Conservation (phyloP, 2,113 vertebrate genomes). For the Psammodynastes pulverulentus region DNA sequence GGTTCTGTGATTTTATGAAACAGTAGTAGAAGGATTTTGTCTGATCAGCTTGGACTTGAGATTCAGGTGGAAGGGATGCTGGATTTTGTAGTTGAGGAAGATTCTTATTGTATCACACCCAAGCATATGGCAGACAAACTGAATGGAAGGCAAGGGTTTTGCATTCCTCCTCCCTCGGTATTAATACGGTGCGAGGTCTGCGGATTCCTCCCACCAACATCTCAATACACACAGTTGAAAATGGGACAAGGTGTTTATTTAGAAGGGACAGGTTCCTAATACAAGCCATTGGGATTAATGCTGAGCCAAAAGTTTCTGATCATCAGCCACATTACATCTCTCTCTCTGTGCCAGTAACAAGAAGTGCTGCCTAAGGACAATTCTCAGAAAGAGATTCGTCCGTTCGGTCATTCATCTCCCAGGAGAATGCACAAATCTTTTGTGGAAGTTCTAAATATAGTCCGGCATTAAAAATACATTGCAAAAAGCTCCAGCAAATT, state of each 20-base stretch:
- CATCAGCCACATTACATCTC: not conserved
- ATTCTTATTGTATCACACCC: not conserved
- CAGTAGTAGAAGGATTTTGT: not conserved
- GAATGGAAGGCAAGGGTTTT: not conserved
- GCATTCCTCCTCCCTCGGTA: not conserved
- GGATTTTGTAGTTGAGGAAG: not conserved
- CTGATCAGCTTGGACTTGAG: not conserved
- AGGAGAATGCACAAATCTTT: not conserved
- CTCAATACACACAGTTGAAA: not conserved
- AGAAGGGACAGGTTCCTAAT: not conserved
- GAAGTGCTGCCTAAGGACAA: not conserved
- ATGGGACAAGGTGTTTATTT: not conserved
- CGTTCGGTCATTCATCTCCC: not conserved
- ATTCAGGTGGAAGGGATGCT: not conserved
- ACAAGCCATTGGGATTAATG: not conserved
- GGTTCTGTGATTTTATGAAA: not conserved
- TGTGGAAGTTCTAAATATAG: constrained; percentile 1
- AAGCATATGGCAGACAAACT: not conserved
- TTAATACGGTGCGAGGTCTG: constrained; percentile 6
- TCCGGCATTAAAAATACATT: not conserved
- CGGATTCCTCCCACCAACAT: constrained; percentile 10
- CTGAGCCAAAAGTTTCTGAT: not conserved
- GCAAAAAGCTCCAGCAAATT: not conserved
- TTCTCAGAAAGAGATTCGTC: not conserved
- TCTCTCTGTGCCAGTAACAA: not conserved